Evolutionary conservation across 2,113 vertebrate species (phyloP), one percentile per base, ranked within the genome.

Genomic region (Isurus oxyrinchus): DNA sequence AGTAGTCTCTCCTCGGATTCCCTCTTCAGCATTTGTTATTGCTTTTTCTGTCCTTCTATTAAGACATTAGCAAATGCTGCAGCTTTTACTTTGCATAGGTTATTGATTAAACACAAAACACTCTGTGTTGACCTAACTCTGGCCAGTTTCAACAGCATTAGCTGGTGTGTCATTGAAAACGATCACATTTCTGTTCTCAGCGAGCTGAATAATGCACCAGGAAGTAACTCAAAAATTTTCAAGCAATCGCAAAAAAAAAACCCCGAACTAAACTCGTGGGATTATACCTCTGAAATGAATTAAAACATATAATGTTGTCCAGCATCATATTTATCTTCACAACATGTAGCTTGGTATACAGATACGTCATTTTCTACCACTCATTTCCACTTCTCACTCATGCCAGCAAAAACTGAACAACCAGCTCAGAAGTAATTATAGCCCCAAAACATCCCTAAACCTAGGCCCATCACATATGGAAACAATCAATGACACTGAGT

Each of bases 91-190:
- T 59, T 35, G 31, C 27, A 66, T 40, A 69, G 94, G 66, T 95
- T 95, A 95, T 55, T 95, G 67, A 95, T 95, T 95, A 72, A 95
- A 72, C 63, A 44, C 66, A 27, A 44, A 67, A 69, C 44, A 35
- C 23, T 95, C 66, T 55, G 31, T 57, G 53, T 61, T 91, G 59
- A 91, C 31, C 10, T 35, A 59, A 31, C 8, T 59, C 59, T 63
- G 49, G 55, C 21, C 66, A 49, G 66, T 53, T 35, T 95, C 21
- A 40, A n/a, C 25, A 69, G 44, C 44, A 35, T 23, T 67, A 23
- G 44, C 94, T 49, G 40, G 5, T 95, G 5, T 95, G 63, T 49
- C 40, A 49, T 53, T 53, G 66, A 76, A 72, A 21, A 53, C 13
- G 6, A n/a, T 90, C 53, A 90, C 27, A 88, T 88, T 94, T 63